These are phyloP conservation scores for Rallus limicola DNA, from an alignment of 2,113 vertebrate species.

Conservation along the genomic window DNA sequence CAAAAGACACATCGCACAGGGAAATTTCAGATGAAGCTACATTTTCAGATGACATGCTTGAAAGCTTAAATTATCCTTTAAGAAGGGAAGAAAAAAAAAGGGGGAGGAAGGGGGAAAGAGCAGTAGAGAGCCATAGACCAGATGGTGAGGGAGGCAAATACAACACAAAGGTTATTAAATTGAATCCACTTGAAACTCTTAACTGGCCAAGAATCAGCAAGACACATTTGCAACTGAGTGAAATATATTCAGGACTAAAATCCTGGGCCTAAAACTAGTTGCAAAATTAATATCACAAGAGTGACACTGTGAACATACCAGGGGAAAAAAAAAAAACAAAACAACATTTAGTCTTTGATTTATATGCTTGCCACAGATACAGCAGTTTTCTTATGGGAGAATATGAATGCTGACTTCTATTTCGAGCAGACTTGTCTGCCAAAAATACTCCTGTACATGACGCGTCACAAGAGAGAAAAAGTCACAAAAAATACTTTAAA, in stretches of 20 bases:
- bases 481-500: not conserved
- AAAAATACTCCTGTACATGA: not conserved
- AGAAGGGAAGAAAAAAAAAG: not conserved
- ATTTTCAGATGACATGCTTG: constrained; percentile 1
- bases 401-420: not conserved
- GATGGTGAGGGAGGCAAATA: constrained; percentile 29
- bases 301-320: not conserved
- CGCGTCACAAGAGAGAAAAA: fast-evolving
- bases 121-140: not conserved
- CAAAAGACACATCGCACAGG: not conserved
- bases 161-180: constrained; percentile 42
- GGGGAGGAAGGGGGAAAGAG: not conserved
- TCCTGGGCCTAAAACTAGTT: not conserved
- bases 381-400: not conserved
- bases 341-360: not conserved
- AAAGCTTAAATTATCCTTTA: constrained; percentile 30
- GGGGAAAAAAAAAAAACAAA: no score
- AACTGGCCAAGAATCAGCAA: not conserved
- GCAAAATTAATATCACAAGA: not conserved
- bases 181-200: constrained; percentile 43
- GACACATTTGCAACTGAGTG: not conserved
- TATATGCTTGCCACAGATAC: not conserved
- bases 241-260: not conserved
- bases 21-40: constrained; percentile 4
- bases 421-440: not conserved